Conservation (phyloP, 1,140 invertebrate genomes). For the Drosophila persimilis region DNA sequence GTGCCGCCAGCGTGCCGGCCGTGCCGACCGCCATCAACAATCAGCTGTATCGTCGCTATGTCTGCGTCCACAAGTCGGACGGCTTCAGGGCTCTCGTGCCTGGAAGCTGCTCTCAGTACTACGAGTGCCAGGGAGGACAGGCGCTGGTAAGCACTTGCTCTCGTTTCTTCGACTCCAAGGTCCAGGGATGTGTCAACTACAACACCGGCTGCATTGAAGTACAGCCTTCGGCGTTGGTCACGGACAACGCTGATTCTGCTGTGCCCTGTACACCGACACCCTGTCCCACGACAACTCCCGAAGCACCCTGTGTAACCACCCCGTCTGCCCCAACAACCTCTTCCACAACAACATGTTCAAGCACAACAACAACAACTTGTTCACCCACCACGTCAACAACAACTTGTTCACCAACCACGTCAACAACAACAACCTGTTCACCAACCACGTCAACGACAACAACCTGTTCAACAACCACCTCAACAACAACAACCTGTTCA, state of each 20-base stretch:
- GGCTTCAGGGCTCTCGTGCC: slow-evolving; percentile 70
- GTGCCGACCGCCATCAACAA: slow-evolving; percentile 49
- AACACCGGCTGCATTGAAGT: slow-evolving; percentile 64
- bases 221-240: background rate
- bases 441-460: no score
- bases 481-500: background rate
- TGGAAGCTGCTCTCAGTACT: slow-evolving; percentile 74
- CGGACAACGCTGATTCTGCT: background rate
- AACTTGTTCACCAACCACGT: background rate
- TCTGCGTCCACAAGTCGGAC: slow-evolving; percentile 58
- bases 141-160: slow-evolving; percentile 55
- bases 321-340: slow-evolving; percentile 17
- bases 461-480: background rate
- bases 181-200: slow-evolving; percentile 59
- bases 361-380: slow-evolving; percentile 10
- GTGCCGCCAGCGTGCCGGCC: slow-evolving; percentile 49
- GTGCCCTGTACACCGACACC: slow-evolving; percentile 39
- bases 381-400: background rate
- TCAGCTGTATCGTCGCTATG: slow-evolving; percentile 56
- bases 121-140: slow-evolving; percentile 62
- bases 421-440: slow-evolving; percentile 20
- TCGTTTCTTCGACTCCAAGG: slow-evolving; percentile 59
- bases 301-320: background rate
- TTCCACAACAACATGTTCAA: slow-evolving; percentile 9
- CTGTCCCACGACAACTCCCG: background rate